Evolutionary conservation across 2,797 vertebrate genomes (phyloP).

Genomic region (Clarias platycephalus): DNA sequence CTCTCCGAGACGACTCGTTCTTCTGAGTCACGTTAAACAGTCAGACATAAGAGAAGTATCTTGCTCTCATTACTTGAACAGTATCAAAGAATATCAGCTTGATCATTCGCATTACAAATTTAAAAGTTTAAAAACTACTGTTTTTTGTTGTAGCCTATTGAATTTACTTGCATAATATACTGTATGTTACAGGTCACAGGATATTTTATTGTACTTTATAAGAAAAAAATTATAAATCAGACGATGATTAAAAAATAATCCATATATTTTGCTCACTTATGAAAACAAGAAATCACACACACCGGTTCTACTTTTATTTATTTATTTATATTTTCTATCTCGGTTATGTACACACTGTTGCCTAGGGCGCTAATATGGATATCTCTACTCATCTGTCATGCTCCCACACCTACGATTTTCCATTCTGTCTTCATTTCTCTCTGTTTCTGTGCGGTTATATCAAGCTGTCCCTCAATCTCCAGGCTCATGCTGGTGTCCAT

Average conservation of each 20-base stretch:
- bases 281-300: neutral
- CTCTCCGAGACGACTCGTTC: too few relatives aligned
- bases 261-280: neutral
- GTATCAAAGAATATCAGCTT: too few relatives aligned
- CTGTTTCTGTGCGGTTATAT: conserved; percentile 7
- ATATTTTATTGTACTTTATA: too few relatives aligned
- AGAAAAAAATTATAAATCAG: too few relatives aligned
- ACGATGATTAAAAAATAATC: neutral
- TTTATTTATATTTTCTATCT: neutral
- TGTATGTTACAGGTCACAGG: too few relatives aligned
- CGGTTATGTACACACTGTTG: conserved; percentile 15
- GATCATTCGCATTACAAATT: neutral
- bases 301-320: neutral
- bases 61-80: neutral
- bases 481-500: conserved; percentile 57
- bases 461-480: conserved; percentile 55
- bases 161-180: neutral
- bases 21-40: too few relatives aligned
- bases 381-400: conserved; percentile 21
- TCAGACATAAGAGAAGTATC: neutral
- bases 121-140: neutral
- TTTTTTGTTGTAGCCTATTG: neutral
- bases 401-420: neutral
- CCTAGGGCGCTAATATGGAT: neutral
- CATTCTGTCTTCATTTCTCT: neutral